Percentiles rank a stretch among this genome's conserved stretches.
Evolutionary conservation across 92 coral and sea anemone species (phyloP).

Genomic region (Porites divaricata): DNA sequence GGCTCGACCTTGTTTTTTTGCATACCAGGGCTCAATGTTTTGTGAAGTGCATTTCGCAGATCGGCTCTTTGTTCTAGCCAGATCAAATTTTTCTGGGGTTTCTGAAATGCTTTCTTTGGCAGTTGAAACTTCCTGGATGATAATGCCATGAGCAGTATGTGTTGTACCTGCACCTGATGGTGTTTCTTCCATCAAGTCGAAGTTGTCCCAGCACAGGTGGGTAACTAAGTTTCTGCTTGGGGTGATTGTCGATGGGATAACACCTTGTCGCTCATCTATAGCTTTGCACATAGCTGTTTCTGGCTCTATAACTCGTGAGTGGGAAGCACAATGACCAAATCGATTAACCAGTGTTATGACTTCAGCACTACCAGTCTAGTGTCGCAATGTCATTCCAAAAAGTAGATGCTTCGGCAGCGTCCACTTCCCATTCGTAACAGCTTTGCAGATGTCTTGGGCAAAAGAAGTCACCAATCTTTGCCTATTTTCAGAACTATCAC

Average conservation of each 20-base stretch:
- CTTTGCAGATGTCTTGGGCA: conserved; percentile 3
- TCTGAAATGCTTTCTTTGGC: too few species aligned
- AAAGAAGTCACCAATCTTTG: too few species aligned
- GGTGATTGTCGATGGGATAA: conserved; percentile 33
- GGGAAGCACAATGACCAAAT: too few species aligned
- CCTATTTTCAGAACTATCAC: neutral
- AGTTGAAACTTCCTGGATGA: too few species aligned
- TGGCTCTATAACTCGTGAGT: too few species aligned
- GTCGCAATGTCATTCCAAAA: conserved; percentile 20
- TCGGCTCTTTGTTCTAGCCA: too few species aligned
- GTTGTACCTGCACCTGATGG: conserved; percentile 30
- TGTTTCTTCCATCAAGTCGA: conserved; percentile 41
- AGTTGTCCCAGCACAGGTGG: conserved; percentile 54
- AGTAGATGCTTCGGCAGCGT: conserved; percentile 38
- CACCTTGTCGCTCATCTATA: neutral
- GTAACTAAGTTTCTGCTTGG: conserved; percentile 11
- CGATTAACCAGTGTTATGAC: neutral
- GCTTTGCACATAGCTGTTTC: too few species aligned
- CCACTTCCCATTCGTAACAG: conserved; percentile 33
- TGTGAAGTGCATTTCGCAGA: too few species aligned
- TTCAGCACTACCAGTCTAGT: conserved; percentile 9
- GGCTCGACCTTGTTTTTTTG: too few species aligned
- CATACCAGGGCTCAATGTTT: too few species aligned
- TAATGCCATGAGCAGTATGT: neutral
- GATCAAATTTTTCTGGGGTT: too few species aligned